A percentile compares a stretch with the other conserved stretches of the same genome.
phyloP scores from a whole-genome alignment of 2,797 vertebrate species.

The Peromyscus melanophrys region DNA sequence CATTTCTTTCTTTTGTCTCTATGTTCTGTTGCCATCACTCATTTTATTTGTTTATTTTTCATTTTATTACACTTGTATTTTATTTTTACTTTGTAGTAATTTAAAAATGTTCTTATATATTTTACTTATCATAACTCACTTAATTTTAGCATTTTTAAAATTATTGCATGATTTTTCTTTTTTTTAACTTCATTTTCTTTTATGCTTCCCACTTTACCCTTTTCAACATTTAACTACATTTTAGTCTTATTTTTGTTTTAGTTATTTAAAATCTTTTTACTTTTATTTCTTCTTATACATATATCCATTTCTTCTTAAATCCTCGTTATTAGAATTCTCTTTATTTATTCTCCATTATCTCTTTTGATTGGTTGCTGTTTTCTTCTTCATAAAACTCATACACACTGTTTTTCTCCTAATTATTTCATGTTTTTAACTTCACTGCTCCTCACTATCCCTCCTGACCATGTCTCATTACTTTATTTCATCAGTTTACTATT shows the following conservation, averaged over 20 bases:
- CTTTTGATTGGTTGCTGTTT: accelerated
- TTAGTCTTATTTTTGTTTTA: not conserved
- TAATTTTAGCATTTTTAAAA: not conserved
- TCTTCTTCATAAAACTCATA: not conserved
- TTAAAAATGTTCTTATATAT: not conserved
- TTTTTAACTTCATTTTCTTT: not conserved
- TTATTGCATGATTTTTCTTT: not conserved
- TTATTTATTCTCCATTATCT: not conserved
- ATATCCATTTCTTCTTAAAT: not conserved
- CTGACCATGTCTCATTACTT: not conserved
- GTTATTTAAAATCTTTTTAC: not conserved
- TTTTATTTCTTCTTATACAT: not conserved
- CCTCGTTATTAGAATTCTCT: not conserved
- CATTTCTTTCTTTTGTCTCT: not conserved
- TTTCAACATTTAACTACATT: not conserved
- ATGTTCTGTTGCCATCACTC: not conserved
- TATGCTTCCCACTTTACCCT: not conserved
- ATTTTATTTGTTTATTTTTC: not conserved
- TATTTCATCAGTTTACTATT: not conserved
- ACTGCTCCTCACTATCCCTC: not conserved
- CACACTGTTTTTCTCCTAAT: not conserved
- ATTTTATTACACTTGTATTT: not conserved
- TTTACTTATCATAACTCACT: not conserved
- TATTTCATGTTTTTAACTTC: not conserved
- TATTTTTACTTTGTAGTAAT: not conserved